These are phyloP conservation scores for Felis catus DNA, from an alignment of 2,113 vertebrate species.

Conservation along the genomic window F.catus_Fca126_mat1.0 CM031416.1:88287501-88288000, in stretches of 20 bases:
- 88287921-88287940: neutral
- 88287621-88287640: neutral
- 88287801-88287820: neutral
- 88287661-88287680: neutral
- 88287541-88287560: neutral
- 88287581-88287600: neutral
- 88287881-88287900: neutral
- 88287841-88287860: neutral
- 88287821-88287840: neutral
- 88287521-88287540: neutral
- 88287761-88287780: neutral
- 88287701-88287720: neutral
- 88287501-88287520: neutral
- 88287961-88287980: neutral
- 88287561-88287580: neutral
- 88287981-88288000: neutral
- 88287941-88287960: neutral
- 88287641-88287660: constrained; percentile 7
- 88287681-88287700: neutral
- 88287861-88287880: neutral
- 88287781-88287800: neutral
- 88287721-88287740: neutral
- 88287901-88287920: neutral
- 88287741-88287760: neutral
- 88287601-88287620: neutral